Evolutionary conservation across 1,140 invertebrate genomes (phyloP).

Genomic region (Palaemon carinicauda): DNA sequence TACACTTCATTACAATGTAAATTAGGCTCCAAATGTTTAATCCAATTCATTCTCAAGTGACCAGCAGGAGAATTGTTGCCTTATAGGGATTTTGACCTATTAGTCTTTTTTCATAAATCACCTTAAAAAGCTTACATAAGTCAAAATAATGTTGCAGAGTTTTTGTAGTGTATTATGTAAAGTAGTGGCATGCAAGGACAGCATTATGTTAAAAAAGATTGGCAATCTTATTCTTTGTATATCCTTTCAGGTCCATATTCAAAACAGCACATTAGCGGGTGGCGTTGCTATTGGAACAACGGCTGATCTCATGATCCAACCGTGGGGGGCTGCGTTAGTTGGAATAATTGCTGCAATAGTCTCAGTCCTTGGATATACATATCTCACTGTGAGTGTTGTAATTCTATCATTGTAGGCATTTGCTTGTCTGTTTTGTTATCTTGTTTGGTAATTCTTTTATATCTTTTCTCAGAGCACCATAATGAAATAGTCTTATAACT

Average conservation of each 20-base stretch:
- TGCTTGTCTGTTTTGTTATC: neutral
- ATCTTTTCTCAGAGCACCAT: too few species aligned
- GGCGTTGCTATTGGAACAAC: slow-evolving; percentile 72
- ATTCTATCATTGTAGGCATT: neutral
- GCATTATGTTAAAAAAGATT: neutral
- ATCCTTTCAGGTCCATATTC: slow-evolving; percentile 74
- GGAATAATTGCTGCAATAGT: slow-evolving; percentile 82
- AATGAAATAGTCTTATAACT: too few species aligned
- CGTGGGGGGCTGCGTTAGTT: slow-evolving; percentile 84
- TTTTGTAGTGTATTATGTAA: too few species aligned
- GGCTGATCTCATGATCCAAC: slow-evolving; percentile 83
- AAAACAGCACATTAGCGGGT: slow-evolving; percentile 87
- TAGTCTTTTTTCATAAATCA: too few species aligned
- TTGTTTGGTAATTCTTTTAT: neutral
- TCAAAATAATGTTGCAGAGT: too few species aligned
- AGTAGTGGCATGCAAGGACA: neutral
- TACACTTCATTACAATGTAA: too few species aligned
- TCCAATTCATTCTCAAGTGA: too few species aligned
- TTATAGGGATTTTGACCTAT: too few species aligned
- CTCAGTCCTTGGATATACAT: slow-evolving; percentile 86
- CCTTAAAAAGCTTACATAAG: too few species aligned
- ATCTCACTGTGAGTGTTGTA: slow-evolving; percentile 75
- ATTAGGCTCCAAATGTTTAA: too few species aligned
- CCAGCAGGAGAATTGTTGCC: too few species aligned
- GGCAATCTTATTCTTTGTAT: neutral